These are phyloP conservation scores for Hydractinia symbiolongicarpus DNA, from an alignment of 30 jellyfish, hydroid and myxozoan genomes.

Conservation along the genomic window DNA sequence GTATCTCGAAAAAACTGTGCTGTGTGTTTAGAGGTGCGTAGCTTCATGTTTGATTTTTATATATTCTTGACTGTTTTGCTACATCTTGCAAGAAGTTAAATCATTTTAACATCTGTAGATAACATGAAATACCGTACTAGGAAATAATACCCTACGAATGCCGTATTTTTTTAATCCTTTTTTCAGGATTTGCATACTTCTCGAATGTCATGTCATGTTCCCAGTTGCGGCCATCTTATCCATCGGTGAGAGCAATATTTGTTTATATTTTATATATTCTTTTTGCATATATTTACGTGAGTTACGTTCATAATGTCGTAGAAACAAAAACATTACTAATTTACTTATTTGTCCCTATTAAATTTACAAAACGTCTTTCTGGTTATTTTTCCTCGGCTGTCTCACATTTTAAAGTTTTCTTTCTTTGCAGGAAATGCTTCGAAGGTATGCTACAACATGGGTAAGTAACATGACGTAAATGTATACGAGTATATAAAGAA, in stretches of 20 bases:
- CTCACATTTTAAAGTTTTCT: background rate
- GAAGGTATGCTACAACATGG: conserved; percentile 45
- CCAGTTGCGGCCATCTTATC: conserved; percentile 66
- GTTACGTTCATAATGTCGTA: background rate
- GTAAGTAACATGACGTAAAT: conserved; percentile 28
- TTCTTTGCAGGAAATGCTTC: conserved; percentile 43
- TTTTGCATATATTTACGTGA: background rate
- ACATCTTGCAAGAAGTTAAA: background rate
- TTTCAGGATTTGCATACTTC: conserved; percentile 80
- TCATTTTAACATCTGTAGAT: background rate
- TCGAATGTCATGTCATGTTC: conserved; percentile 50
- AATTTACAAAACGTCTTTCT: background rate
- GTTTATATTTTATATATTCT: background rate
- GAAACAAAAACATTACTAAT: background rate
- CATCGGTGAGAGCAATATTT: conserved; percentile 43
- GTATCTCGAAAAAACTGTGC: conserved; percentile 58
- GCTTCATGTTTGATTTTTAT: background rate
- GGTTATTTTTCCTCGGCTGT: background rate
- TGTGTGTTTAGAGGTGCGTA: conserved; percentile 72
- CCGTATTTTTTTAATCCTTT: background rate
- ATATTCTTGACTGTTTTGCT: background rate
- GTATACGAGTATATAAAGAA: too few species aligned
- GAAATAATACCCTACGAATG: background rate
- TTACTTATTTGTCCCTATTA: background rate
- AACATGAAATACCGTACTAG: background rate